These are phyloP conservation scores for Erebia ligea DNA, from an alignment of 2,888 invertebrate species.

Conservation along the genomic window DNA sequence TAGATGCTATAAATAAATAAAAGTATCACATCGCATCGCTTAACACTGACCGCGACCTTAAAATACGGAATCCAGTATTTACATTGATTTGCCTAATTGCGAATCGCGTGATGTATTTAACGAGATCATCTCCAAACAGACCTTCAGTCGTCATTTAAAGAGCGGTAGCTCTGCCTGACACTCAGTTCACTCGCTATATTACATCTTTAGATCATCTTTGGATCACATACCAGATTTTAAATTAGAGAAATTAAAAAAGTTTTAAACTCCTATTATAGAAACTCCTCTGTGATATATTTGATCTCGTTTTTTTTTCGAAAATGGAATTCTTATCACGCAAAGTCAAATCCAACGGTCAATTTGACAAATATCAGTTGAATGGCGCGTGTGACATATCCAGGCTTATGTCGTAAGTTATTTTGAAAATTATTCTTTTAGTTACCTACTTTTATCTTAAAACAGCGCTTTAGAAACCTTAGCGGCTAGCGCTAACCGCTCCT, in stretches of 20 bases:
- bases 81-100: constrained; percentile 33
- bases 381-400: constrained; percentile 56
- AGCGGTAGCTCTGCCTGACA: constrained; percentile 54
- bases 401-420: constrained; percentile 62
- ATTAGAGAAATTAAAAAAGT: constrained; percentile 21
- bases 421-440: not conserved
- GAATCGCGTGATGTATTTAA: constrained; percentile 46
- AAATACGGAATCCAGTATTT: constrained; percentile 32
- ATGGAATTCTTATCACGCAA: constrained; percentile 73
- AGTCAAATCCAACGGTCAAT: constrained; percentile 63
- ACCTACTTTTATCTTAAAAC: not conserved
- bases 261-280: constrained; percentile 22
- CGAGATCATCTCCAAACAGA: constrained; percentile 50
- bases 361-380: constrained; percentile 70
- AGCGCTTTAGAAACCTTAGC: not conserved
- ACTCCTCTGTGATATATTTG: constrained; percentile 56
- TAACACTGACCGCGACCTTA: constrained; percentile 20
- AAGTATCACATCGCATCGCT: constrained; percentile 2
- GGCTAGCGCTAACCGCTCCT: no score
- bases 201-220: constrained; percentile 19
- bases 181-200: constrained; percentile 34
- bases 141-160: constrained; percentile 72
- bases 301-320: constrained; percentile 57
- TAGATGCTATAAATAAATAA: not conserved
- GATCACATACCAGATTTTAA: constrained; percentile 17